These are phyloP conservation scores for Schizopygopsis malacanthus DNA, from an alignment of 2,797 vertebrate species.

Conservation along the genomic window DNA sequence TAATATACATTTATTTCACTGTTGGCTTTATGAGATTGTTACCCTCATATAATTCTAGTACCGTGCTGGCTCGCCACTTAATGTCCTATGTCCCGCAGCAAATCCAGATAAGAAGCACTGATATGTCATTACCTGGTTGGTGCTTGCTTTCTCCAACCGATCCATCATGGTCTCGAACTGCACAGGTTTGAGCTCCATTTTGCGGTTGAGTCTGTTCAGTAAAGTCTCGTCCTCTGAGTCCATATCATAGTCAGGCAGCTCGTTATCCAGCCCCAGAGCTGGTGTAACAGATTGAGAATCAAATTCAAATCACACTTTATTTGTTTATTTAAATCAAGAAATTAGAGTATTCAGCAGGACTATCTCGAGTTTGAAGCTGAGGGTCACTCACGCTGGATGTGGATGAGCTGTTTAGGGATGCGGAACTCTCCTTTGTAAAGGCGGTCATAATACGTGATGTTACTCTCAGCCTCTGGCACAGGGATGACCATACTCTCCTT, in stretches of 20 bases:
- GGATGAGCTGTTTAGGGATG: constrained; percentile 93
- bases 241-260: constrained; percentile 95
- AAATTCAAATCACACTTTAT: background rate
- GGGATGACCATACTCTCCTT: constrained; percentile 96
- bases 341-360: background rate
- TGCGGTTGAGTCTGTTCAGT: constrained; percentile 90
- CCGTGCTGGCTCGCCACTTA: background rate
- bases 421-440: constrained; percentile 92
- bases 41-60: background rate
- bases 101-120: background rate
- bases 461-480: constrained; percentile 90
- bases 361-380: background rate
- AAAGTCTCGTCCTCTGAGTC: constrained; percentile 94
- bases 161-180: constrained; percentile 97
- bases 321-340: background rate
- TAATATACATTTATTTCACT: background rate
- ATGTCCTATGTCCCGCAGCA: background rate
- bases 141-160: constrained; percentile 92
- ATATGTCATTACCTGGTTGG: constrained; percentile 85
- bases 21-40: background rate
- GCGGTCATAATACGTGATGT: constrained; percentile 91
- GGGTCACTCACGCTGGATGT: constrained; percentile 89
- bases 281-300: constrained; percentile 51
- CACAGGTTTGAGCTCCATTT: constrained; percentile 92
- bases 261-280: constrained; percentile 91